Conservation (phyloP, 2,888 invertebrate genomes). For the Oegoconia quadripuncta region DNA sequence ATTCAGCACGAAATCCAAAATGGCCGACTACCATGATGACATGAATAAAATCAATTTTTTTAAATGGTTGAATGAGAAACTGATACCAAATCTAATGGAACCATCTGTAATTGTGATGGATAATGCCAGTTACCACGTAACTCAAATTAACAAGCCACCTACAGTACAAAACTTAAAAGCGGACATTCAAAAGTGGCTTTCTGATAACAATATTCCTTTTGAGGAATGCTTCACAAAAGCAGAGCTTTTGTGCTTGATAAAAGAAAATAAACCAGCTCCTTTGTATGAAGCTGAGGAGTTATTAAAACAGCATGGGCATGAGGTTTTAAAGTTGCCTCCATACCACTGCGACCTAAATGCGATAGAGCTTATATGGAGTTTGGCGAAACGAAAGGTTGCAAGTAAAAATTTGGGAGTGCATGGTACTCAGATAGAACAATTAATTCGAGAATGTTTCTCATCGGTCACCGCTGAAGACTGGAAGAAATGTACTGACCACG, state of each 20-base stretch:
- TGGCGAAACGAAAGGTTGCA: conserved; percentile 5
- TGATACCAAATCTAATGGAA: too few species aligned
- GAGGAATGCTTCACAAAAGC: conserved; percentile 9
- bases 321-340: conserved; percentile 2
- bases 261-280: conserved; percentile 2
- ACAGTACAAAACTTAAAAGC: too few species aligned
- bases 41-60: conserved; percentile 16
- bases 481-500: conserved; percentile 2
- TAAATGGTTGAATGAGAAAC: too few species aligned
- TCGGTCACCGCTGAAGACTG: conserved; percentile 2
- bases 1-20: neutral
- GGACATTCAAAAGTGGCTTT: too few species aligned
- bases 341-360: conserved; percentile 7
- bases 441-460: conserved; percentile 1
- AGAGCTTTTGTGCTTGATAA: conserved; percentile 9
- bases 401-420: conserved; percentile 1
- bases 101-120: too few species aligned
- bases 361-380: conserved; percentile 9
- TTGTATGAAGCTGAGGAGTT: conserved; percentile 4
- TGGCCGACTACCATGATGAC: conserved; percentile 14
- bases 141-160: conserved; percentile 10
- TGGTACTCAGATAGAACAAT: conserved; percentile 1
- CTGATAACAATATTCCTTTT: conserved; percentile 8
- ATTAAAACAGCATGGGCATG: conserved; percentile 1
- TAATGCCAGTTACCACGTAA: too few species aligned